Base-by-base conservation (phyloP, 2,113 vertebrate genomes). In the Chloroceryle aenea region DNA sequence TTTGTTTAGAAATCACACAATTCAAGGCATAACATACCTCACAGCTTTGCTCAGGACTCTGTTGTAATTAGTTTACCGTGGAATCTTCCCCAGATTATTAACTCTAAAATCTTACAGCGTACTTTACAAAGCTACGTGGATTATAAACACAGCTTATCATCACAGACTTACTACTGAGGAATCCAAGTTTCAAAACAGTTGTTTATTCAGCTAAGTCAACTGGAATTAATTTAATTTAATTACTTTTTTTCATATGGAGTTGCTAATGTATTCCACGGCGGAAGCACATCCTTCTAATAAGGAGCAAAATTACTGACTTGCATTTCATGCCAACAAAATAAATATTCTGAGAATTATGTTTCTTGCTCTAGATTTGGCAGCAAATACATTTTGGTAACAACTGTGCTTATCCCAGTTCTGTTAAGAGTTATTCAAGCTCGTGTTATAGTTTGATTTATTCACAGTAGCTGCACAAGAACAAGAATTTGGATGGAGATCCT, bases 121-220 rank as follows among this genome's bases (percentile, higher is more conserved):
- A 66, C 62, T 93, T 93, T 82, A 78, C 85, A 93, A 74, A 89
- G 52, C 48, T 82, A 75, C 93, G 61, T 82, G 77, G 56, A 73
- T 95, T 95, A 76, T 40, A 93, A 76, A 68, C 69, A 80, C 23
- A 66, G 38, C 16, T 85, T 20, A 50, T 83, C 77, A 81, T 76
- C 72, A 87, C 63, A 76, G 63, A 53, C 72, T 79, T 90, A 18
- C 0, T 91, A 14, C 52, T 66, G 38, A 78, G 69, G 56, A 88
- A 79, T 90, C 53, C 81, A 69, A 55, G 36, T 66, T 97, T 94
- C 79, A 89, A 89, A 95, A 81, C 78, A 81, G 56, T 93, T 95
- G 45, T 87, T 96, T 86, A 66, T 89, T 94, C 86, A 94, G 50
- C 64, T 93, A 92, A 95, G 79, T 91, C 61, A 96, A n/a, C 30